These are phyloP conservation scores for Micrasema minimum DNA, from an alignment of 1,140 invertebrate species.

Conservation along the genomic window DNA sequence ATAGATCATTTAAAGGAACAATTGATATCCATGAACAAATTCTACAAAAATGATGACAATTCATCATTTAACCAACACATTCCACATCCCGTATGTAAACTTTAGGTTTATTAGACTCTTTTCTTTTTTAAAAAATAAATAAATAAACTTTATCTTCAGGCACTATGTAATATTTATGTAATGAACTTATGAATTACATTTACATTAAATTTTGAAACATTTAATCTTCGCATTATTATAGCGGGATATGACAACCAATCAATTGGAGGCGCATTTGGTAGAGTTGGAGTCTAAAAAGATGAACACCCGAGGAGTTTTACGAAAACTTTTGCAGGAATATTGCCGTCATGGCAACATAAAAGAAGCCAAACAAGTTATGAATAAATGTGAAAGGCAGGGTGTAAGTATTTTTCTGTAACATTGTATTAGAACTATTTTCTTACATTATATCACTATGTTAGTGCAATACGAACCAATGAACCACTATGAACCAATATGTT, in stretches of 20 bases:
- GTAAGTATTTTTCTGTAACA: conserved; percentile 50
- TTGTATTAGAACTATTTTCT: background rate
- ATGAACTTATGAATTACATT: no score
- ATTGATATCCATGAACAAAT: conserved; percentile 56
- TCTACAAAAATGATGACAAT: conserved; percentile 44
- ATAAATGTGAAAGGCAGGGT: conserved; percentile 62
- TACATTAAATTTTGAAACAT: no score
- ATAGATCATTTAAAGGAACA: conserved; percentile 57
- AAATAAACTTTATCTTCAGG: no score
- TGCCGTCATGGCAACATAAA: conserved; percentile 62
- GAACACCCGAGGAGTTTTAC: conserved; percentile 67
- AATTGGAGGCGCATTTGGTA: conserved; percentile 65
- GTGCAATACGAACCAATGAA: no score
- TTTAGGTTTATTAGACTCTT: background rate
- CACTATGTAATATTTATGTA: no score
- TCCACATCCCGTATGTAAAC: conserved; percentile 63
- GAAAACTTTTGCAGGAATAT: conserved; percentile 66
- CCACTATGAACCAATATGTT: no score
- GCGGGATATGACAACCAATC: conserved; percentile 66
- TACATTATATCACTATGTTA: conserved; percentile 20
- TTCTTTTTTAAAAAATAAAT: conserved; percentile 42
- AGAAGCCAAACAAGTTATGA: conserved; percentile 62
- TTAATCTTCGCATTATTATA: conserved; percentile 52
- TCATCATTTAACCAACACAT: conserved; percentile 57
- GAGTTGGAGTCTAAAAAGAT: conserved; percentile 68